Percentiles rank a stretch among this genome's conserved stretches.
phyloP scores from a whole-genome alignment of 1,140 invertebrate species.

The Notospermus geniculatus region DNA sequence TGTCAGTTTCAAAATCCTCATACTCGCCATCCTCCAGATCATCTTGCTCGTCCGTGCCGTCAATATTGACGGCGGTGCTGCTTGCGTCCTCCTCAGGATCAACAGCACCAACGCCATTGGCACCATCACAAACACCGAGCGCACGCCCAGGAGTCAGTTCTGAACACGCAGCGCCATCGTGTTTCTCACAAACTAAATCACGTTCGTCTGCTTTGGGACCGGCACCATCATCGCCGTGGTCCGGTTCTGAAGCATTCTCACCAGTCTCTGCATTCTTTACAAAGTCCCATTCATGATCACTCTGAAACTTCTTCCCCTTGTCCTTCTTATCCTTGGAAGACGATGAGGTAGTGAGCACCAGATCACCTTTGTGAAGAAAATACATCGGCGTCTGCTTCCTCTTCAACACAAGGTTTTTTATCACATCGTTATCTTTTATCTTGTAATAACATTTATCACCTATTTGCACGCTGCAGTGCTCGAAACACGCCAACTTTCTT shows the following conservation, averaged over 20 bases:
- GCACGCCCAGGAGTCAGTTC: no score
- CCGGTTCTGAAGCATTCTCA: conserved; percentile 58
- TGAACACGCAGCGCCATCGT: no score
- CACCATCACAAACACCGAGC: background rate
- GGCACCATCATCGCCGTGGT: no score
- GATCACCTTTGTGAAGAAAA: no score
- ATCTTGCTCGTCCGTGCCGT: conserved; percentile 49
- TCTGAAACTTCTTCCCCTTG: no score
- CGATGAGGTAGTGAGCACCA: no score
- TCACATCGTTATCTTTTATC: conserved; percentile 61
- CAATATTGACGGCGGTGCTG: conserved; percentile 33
- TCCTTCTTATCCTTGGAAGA: no score
- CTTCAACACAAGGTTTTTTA: conserved; percentile 18
- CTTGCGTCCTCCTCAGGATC: conserved; percentile 17
- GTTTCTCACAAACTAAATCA: no score
- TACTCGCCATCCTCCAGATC: conserved; percentile 32
- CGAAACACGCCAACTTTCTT: conserved; percentile 79
- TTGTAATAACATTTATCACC: conserved; percentile 76
- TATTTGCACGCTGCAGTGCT: conserved; percentile 84
- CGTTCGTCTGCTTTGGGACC: no score
- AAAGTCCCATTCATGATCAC: no score
- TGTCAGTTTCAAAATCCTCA: conserved; percentile 44
- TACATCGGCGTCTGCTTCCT: no score
- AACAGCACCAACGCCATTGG: conserved; percentile 8
- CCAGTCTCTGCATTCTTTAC: conserved; percentile 55